phyloP scores from a whole-genome alignment of 2,888 invertebrate species.

The Orthosia incerta region DNA sequence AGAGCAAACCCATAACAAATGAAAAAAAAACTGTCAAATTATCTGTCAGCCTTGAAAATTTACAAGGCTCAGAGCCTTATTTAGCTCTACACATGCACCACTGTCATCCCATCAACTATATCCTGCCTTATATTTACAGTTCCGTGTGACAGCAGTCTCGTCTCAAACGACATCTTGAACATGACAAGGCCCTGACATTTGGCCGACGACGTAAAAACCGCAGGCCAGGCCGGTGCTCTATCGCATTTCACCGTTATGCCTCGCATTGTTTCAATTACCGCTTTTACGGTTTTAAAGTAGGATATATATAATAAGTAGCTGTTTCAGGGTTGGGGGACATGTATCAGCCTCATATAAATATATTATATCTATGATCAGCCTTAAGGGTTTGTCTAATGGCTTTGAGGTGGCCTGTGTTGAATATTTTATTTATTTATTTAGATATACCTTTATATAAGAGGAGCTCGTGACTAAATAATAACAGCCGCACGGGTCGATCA shows the following conservation, averaged over 20 bases:
- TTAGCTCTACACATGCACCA: too few species aligned
- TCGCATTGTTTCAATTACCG: constrained; percentile 58
- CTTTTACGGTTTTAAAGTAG: constrained; percentile 33
- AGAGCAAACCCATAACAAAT: too few species aligned
- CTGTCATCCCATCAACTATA: too few species aligned
- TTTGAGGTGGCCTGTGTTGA: background rate
- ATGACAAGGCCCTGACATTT: constrained; percentile 81
- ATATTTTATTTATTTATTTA: too few species aligned
- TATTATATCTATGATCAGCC: too few species aligned
- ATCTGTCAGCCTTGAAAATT: too few species aligned
- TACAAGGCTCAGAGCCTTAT: too few species aligned
- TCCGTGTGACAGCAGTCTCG: constrained; percentile 58
- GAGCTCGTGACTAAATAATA: too few species aligned
- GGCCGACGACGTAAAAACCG: constrained; percentile 66
- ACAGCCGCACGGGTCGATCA: too few species aligned
- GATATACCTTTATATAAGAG: too few species aligned
- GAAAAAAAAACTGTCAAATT: too few species aligned
- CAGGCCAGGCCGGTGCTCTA: constrained; percentile 60
- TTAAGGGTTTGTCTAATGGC: constrained; percentile 1
- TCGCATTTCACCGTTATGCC: constrained; percentile 61
- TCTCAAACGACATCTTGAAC: constrained; percentile 66
- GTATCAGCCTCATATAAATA: background rate
- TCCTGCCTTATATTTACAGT: background rate
- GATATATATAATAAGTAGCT: constrained; percentile 9
- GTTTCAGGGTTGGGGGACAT: background rate